phyloP scores from a whole-genome alignment of 2,113 vertebrate species.

The Nerophis lumbriciformis region DNA sequence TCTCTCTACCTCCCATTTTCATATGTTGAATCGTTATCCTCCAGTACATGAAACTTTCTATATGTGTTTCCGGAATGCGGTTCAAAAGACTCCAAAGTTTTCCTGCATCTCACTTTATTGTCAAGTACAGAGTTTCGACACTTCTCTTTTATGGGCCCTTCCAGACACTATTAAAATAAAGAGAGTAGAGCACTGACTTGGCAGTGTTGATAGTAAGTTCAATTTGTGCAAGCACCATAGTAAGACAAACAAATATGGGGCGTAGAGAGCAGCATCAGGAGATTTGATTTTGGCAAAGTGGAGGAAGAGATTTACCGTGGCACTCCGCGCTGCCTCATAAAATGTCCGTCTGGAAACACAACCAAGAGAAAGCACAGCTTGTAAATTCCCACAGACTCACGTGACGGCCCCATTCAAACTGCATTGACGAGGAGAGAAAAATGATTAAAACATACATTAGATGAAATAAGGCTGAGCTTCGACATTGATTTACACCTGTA shows the following conservation, averaged over 20 bases:
- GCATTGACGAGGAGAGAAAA: slow-evolving; percentile 84
- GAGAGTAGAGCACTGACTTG: slow-evolving; percentile 59
- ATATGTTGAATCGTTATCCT: slow-evolving; percentile 27
- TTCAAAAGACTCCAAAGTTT: slow-evolving; percentile 55
- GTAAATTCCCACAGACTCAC: slow-evolving; percentile 85
- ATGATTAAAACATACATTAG: slow-evolving; percentile 94
- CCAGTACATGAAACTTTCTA: slow-evolving; percentile 46
- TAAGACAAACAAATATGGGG: slow-evolving; percentile 55
- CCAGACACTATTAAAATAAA: slow-evolving; percentile 69
- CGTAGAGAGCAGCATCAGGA: slow-evolving; percentile 34
- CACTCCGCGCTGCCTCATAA: slow-evolving; percentile 79
- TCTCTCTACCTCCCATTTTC: too few relatives aligned
- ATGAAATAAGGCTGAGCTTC: slow-evolving; percentile 83
- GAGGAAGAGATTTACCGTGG: slow-evolving; percentile 76
- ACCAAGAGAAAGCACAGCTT: slow-evolving; percentile 76
- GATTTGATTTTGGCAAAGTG: slow-evolving; percentile 63
- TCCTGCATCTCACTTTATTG: slow-evolving; percentile 51
- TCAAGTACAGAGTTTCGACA: slow-evolving; percentile 59
- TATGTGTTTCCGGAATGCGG: slow-evolving; percentile 55
- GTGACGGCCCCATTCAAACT: slow-evolving; percentile 84
- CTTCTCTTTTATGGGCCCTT: slow-evolving; percentile 62
- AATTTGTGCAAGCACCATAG: slow-evolving; percentile 39
- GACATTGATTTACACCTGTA: slow-evolving; percentile 87
- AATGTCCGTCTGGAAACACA: slow-evolving; percentile 85
- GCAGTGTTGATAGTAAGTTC: slow-evolving; percentile 40